Conservation (phyloP, 2,888 invertebrate species). For the Leptopilina drosophilae region DNA sequence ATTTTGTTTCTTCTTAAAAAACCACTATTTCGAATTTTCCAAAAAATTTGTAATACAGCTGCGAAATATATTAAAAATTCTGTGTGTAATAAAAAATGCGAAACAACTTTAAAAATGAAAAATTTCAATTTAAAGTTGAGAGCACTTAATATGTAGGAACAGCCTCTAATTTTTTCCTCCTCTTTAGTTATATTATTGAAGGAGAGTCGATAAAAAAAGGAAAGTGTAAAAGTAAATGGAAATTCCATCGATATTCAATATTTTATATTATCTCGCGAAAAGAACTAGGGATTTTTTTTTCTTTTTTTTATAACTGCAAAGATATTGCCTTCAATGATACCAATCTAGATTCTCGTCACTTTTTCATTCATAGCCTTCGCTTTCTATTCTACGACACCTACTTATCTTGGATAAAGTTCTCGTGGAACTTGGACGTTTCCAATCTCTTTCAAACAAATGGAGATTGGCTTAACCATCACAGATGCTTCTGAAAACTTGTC, state of each 20-base stretch:
- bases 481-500: conserved; percentile 15
- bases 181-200: neutral
- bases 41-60: neutral
- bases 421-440: conserved; percentile 54
- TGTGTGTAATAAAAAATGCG: neutral
- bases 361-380: conserved; percentile 43
- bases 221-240: neutral
- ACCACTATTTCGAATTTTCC: no score
- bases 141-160: neutral
- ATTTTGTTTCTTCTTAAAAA: no score
- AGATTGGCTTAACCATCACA: conserved; percentile 48
- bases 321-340: conserved; percentile 10
- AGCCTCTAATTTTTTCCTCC: neutral
- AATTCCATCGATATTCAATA: conserved; percentile 20
- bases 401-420: conserved; percentile 54
- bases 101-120: neutral
- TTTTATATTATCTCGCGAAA: conserved; percentile 6
- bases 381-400: conserved; percentile 54
- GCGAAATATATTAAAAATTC: neutral
- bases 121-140: neutral
- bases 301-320: conserved; percentile 10
- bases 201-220: neutral
- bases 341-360: conserved; percentile 31
- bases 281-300: neutral
- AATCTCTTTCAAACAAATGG: conserved; percentile 52